phyloP scores from a whole-genome alignment of 1,140 invertebrate genomes.

The Sipha flava region DNA sequence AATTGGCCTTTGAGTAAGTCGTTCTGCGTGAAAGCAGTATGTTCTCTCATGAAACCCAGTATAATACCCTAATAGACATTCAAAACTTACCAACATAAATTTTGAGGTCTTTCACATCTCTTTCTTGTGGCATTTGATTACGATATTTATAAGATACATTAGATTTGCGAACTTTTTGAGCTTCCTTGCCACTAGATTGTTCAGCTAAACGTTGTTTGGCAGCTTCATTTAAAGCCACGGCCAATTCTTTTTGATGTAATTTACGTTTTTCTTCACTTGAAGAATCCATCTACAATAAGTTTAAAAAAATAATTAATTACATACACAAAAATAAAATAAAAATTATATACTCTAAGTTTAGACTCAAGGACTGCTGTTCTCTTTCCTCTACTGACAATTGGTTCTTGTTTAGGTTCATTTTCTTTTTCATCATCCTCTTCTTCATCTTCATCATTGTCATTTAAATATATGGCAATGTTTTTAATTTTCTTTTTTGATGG shows the following conservation, averaged over 20 bases:
- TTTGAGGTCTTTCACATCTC: constrained; percentile 88
- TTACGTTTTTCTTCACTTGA: constrained; percentile 95
- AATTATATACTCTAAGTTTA: constrained; percentile 67
- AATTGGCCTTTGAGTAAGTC: too few species aligned
- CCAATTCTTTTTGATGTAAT: constrained; percentile 92
- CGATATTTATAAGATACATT: constrained; percentile 90
- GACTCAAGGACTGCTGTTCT: constrained; percentile 90
- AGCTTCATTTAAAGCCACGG: constrained; percentile 79
- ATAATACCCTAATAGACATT: neutral
- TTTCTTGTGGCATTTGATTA: constrained; percentile 85
- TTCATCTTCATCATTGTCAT: constrained; percentile 84
- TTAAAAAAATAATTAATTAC: constrained; percentile 30
- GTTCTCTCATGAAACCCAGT: too few species aligned
- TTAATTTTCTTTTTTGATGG: constrained; percentile 93
- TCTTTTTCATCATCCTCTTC: constrained; percentile 62
- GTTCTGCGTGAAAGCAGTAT: too few species aligned
- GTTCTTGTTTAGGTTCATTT: constrained; percentile 49
- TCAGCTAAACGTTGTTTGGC: constrained; percentile 85
- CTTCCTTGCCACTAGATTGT: constrained; percentile 72
- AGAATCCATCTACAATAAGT: constrained; percentile 60
- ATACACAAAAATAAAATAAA: neutral
- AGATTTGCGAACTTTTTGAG: constrained; percentile 85
- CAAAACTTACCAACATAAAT: constrained; percentile 79
- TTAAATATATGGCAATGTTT: constrained; percentile 92
- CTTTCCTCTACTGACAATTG: constrained; percentile 61